Base-by-base conservation (phyloP, 2,888 invertebrate genomes). In the Tryphoninae sp. region DNA sequence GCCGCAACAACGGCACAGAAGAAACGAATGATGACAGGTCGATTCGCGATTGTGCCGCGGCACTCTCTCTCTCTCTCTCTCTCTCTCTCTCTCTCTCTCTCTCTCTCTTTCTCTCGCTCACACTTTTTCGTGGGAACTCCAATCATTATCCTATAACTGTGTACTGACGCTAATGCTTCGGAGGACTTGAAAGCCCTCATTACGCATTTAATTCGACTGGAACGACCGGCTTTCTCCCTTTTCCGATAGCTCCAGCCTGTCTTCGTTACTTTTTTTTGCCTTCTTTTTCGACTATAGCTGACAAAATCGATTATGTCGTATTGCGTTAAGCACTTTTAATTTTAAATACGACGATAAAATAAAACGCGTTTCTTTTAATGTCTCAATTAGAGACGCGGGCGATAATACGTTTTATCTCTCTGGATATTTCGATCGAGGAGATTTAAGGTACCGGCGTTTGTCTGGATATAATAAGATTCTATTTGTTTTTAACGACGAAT, bases 21-120 rank as follows among this genome's bases (percentile, higher is more conserved):
- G 71, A 80, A 78, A 81, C 67, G 71, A 55, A 81, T 61, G 81
- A 81, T 81, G 78, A 81, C 81, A 78, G 75, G 78, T 75, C 75
- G 78, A 81, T 81, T 81, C 65, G 81, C 81, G 81, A 81, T 81
- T 78, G 78, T 68, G 42, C 16, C 40, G 53, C 26, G 53, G 13
- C 13, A 19, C 13, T 13, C 13, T 45, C 9, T 45, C 45, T 87
- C 84, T 82, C 83, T 23, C n/a, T 79, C 68, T n/a, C 33, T 26
- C 55, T 13, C 19, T 42, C 40, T 11, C 62, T 55, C 26, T 45
- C 23, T 42, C 13, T 6, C 1, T 33, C 59, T 58, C 40, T 13
- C 23, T n/a, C 62, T 65, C 75, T 45, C 42, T 51, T 49, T 74
- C 64, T 79, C 79, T 77, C 82, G 72, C 59, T 65, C 71, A 64